Evolutionary conservation across 1,140 invertebrate species (phyloP).

Genomic region (Brachionus manjavacas): DNA sequence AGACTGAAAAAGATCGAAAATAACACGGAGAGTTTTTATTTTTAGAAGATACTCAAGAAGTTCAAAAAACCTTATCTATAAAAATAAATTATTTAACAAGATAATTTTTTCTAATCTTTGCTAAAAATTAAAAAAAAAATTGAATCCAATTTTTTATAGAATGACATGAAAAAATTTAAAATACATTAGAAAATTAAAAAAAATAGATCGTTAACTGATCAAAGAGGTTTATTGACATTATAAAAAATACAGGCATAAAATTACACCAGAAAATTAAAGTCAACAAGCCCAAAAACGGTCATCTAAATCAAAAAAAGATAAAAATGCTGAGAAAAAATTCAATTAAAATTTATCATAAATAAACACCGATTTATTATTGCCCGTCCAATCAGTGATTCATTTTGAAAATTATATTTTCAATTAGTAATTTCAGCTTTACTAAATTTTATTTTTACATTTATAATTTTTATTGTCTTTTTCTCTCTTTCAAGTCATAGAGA

Average conservation of each 20-base stretch:
- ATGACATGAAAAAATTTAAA: no score
- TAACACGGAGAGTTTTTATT: no score
- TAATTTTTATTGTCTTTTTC: constrained; percentile 7
- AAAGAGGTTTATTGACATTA: not conserved
- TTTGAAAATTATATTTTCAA: not conserved
- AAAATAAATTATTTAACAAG: no score
- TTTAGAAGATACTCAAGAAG: no score
- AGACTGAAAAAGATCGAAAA: no score
- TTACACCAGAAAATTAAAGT: not conserved
- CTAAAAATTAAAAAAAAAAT: no score
- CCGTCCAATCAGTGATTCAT: not conserved
- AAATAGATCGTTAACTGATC: no score
- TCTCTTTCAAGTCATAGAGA: not conserved
- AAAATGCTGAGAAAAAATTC: not conserved
- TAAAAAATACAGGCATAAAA: not conserved
- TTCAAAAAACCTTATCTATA: no score
- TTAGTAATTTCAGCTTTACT: not conserved
- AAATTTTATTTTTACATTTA: not conserved
- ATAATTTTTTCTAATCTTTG: no score
- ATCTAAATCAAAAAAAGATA: not conserved
- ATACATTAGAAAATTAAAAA: no score
- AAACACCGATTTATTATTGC: not conserved
- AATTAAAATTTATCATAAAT: not conserved
- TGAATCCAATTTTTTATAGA: no score
- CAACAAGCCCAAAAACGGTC: not conserved